phyloP scores from a whole-genome alignment of 1,140 invertebrate genomes.

The Lepeophtheirus salmonis region DNA sequence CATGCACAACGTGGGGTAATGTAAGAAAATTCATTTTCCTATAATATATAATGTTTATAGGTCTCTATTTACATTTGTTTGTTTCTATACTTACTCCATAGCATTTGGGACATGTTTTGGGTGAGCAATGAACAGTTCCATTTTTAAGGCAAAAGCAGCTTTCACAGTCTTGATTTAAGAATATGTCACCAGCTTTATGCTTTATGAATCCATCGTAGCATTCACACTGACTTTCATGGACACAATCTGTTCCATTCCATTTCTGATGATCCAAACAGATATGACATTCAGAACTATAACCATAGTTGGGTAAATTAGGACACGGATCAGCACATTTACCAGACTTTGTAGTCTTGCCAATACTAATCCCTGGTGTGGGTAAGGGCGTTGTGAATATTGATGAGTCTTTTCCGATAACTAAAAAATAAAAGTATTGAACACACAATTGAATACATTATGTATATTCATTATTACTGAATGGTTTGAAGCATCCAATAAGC shows the following conservation, averaged over 20 bases:
- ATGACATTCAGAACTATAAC: not conserved
- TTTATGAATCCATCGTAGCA: not conserved
- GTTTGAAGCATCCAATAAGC: not conserved
- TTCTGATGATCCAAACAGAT: not conserved
- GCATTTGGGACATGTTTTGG: not conserved
- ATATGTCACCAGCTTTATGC: not conserved
- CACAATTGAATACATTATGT: no score
- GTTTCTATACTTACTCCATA: not conserved
- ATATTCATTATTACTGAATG: not conserved
- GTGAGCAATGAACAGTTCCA: not conserved
- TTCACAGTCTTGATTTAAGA: slow-evolving; percentile 6
- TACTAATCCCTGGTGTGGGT: not conserved
- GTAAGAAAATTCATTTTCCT: not conserved
- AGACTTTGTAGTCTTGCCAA: no score
- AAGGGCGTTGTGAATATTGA: not conserved
- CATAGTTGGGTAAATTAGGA: slow-evolving; percentile 6
- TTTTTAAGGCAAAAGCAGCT: not conserved
- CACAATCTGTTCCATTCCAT: not conserved
- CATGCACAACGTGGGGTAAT: slow-evolving; percentile 1
- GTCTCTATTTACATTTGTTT: not conserved
- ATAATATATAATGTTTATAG: not conserved
- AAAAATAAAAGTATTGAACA: no score
- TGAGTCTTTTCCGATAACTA: no score
- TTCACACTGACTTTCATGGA: not conserved
- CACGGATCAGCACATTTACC: not conserved